Base-by-base conservation (phyloP, 2,113 vertebrate genomes). In the Mus pahari region DNA sequence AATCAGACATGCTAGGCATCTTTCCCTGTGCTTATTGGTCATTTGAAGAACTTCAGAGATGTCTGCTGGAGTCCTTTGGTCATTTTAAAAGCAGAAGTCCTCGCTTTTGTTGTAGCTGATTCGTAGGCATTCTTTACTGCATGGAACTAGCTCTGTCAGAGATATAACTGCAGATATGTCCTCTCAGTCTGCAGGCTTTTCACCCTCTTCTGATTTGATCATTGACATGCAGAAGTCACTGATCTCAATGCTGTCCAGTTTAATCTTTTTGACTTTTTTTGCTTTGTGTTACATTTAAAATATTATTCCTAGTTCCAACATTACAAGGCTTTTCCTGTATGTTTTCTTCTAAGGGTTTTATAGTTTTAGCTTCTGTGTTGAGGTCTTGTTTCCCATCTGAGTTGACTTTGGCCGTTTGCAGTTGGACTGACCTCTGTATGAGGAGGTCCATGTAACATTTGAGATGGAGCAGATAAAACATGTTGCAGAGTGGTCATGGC, bases 311-410 rank as follows among this genome's bases (percentile, higher is more conserved):
- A 84, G 90, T 75, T 68, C 42, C 64, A 89, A 7, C 48, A 45
- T 50, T 8, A 7, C 20, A 31, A 88, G 50, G 19, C 4, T 66
- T 93, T 94, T 53, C 20, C 53, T 31, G 7, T 58, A 7, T 66
- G 26, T 84, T 95, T 96, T 94, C 92, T 89, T 96, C 86, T 45
- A 87, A 91, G 39, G 36, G 19, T 36, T 89, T 77, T 62, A 48
- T 45, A 48, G n/a, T 62, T 89, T 89, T 42, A 71, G 7, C 8
- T 92, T n/a, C 92, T 87, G 82, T 22, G 14, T 42, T 81, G 79
- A 89, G 50, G 8, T 91, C 50, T 95, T 81, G 50, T 81, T 58
- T 68, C 50, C 39, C 70, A 94, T 92, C 81, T 77, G 33, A 81
- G 78, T 95, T 92, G 70, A 79, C 7, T 94, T 48, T 71, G 36